Evolutionary conservation across 2,888 invertebrate genomes (phyloP).

Genomic region (Phaedon cochleariae): DNA sequence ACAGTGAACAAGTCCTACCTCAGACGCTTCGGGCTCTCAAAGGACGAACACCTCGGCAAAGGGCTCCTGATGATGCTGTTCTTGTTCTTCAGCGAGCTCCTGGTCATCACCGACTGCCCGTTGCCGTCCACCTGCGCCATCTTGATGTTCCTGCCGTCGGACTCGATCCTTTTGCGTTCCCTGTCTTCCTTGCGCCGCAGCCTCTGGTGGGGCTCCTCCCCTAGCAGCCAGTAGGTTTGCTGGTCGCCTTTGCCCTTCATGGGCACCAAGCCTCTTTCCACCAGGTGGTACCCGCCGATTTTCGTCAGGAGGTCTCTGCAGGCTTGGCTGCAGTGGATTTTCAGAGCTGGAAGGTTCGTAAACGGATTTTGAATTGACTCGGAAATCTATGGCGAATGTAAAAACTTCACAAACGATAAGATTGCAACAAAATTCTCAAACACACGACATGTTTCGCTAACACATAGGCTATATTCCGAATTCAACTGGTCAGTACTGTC

Average conservation of each 20-base stretch:
- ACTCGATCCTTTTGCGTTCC: slow-evolving; percentile 61
- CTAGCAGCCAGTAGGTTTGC: slow-evolving; percentile 83
- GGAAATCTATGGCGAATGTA: too few relatives aligned
- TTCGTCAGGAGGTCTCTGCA: slow-evolving; percentile 75
- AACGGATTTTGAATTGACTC: too few relatives aligned
- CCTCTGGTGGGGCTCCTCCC: slow-evolving; percentile 74
- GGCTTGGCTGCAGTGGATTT: slow-evolving; percentile 83
- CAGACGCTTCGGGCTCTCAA: slow-evolving; percentile 84
- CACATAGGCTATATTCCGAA: too few relatives aligned
- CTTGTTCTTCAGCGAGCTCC: slow-evolving; percentile 77
- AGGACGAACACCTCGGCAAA: slow-evolving; percentile 76
- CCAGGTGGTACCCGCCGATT: slow-evolving; percentile 78
- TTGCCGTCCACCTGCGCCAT: slow-evolving; percentile 47
- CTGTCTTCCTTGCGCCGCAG: slow-evolving; percentile 66
- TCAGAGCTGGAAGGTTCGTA: slow-evolving; percentile 69
- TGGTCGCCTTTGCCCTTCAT: slow-evolving; percentile 89
- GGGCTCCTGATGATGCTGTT: slow-evolving; percentile 66
- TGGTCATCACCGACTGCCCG: slow-evolving; percentile 59
- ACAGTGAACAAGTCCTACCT: slow-evolving; percentile 60
- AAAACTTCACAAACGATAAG: too few relatives aligned
- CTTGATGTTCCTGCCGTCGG: slow-evolving; percentile 53
- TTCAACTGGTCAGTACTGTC: too few relatives aligned
- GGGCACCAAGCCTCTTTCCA: slow-evolving; percentile 78
- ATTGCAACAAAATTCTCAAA: too few relatives aligned
- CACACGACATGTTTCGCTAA: too few relatives aligned